Conservation (phyloP, 2,888 invertebrate species). For the Oscheius sp. region DNA sequence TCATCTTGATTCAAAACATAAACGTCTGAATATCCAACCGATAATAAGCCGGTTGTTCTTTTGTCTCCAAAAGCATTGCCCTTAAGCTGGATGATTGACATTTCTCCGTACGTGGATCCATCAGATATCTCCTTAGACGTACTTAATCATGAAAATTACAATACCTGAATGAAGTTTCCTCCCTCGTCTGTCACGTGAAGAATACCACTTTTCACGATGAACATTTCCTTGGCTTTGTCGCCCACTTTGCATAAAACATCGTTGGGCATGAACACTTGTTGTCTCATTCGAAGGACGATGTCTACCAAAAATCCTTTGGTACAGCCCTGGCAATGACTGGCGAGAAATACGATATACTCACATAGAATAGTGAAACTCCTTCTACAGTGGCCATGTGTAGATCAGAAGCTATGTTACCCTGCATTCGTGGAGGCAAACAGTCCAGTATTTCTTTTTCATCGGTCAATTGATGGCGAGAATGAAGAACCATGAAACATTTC, state of each 20-base stretch:
- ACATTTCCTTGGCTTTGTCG: constrained; percentile 65
- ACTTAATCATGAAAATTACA: neutral
- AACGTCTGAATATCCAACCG: constrained; percentile 65
- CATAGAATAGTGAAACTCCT: constrained; percentile 50
- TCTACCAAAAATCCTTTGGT: constrained; percentile 61
- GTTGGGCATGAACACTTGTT: constrained; percentile 64
- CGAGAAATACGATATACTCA: neutral
- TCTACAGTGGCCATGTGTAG: constrained; percentile 60
- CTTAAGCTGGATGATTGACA: constrained; percentile 53
- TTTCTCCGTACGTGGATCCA: constrained; percentile 61
- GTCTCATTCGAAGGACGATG: constrained; percentile 59
- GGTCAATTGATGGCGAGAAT: constrained; percentile 48
- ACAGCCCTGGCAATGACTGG: constrained; percentile 41
- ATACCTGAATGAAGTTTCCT: neutral
- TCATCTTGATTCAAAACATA: constrained; percentile 65
- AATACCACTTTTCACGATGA: constrained; percentile 57
- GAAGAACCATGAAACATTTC: constrained; percentile 61
- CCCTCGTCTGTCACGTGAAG: constrained; percentile 52
- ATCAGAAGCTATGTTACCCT: constrained; percentile 61
- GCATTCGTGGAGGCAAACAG: constrained; percentile 59
- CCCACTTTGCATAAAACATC: constrained; percentile 60
- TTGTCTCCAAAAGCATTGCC: constrained; percentile 43
- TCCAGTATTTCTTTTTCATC: constrained; percentile 57
- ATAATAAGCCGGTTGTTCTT: constrained; percentile 33
- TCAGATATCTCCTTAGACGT: constrained; percentile 36